A percentile compares a stretch with the other conserved stretches of the same genome.
phyloP scores from a whole-genome alignment of 2,113 vertebrate species.

The Zosterops lateralis region DNA sequence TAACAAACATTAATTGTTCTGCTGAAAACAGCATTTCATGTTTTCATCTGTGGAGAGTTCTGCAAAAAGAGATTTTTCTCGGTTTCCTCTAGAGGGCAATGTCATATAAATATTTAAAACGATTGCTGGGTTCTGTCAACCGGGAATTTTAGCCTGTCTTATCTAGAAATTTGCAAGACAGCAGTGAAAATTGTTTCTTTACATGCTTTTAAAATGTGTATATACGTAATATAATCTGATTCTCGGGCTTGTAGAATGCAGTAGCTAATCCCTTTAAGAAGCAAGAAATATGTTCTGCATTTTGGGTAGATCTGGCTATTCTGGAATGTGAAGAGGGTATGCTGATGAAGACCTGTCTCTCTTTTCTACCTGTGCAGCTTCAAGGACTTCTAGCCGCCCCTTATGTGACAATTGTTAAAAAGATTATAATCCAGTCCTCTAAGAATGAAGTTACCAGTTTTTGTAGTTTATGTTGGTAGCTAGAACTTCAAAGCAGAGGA shows the following conservation, averaged over 20 bases:
- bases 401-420: neutral
- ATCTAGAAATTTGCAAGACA: neutral
- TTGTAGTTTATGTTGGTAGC: neutral
- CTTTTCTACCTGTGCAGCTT: neutral
- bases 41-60: neutral
- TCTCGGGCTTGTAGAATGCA: neutral
- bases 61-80: neutral
- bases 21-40: neutral
- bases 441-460: neutral
- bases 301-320: neutral
- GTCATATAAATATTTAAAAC: constrained; percentile 66
- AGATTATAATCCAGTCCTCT: neutral
- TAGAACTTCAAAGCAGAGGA: neutral
- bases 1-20: neutral
- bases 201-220: neutral
- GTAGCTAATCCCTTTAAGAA: neutral
- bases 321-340: neutral
- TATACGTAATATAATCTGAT: neutral
- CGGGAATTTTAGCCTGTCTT: neutral
- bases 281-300: neutral
- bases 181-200: neutral
- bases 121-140: constrained; percentile 11
- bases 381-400: neutral
- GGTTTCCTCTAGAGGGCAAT: constrained; percentile 76
- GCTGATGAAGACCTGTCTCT: neutral